A percentile compares a stretch with the other conserved stretches of the same genome.
phyloP scores from a whole-genome alignment of 2,797 vertebrate species.

The Myripristis jacobus region DNA sequence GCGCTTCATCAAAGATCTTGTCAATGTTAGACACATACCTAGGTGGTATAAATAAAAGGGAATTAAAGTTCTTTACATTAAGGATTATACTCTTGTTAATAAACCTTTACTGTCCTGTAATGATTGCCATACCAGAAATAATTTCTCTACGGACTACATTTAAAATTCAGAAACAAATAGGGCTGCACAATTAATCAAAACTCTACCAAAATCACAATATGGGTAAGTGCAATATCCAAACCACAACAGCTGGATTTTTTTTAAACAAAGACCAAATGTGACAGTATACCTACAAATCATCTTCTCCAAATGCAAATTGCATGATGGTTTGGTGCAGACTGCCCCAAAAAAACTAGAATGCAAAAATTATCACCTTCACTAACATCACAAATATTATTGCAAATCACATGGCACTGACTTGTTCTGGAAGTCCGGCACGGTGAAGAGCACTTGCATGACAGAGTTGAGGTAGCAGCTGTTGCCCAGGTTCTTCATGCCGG shows the following conservation, averaged over 20 bases:
- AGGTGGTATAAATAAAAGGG: slow-evolving; percentile 7
- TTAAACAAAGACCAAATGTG: too few relatives aligned
- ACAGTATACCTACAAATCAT: too few relatives aligned
- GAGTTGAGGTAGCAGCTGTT: slow-evolving; percentile 99
- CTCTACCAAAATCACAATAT: too few relatives aligned
- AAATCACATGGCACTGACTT: slow-evolving; percentile 86
- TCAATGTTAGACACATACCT: slow-evolving; percentile 97
- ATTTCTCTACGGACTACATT: not conserved
- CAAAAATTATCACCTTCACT: too few relatives aligned
- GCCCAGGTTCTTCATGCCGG: slow-evolving; percentile 97
- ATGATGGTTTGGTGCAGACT: too few relatives aligned
- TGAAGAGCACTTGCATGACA: slow-evolving; percentile 99
- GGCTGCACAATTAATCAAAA: too few relatives aligned
- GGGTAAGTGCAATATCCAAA: too few relatives aligned
- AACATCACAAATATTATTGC: too few relatives aligned
- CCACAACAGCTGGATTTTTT: too few relatives aligned
- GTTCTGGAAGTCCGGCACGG: slow-evolving; percentile 96
- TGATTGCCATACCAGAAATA: not conserved
- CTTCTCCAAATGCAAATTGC: too few relatives aligned
- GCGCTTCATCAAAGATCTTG: slow-evolving; percentile 94
- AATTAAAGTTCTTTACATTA: slow-evolving; percentile 13
- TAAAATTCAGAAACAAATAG: too few relatives aligned
- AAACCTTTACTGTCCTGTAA: not conserved
- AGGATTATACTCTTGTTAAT: not conserved
- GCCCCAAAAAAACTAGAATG: too few relatives aligned